Evolutionary conservation across 2,888 invertebrate genomes (phyloP).

Genomic region (Ormyrus pomaceus): DNA sequence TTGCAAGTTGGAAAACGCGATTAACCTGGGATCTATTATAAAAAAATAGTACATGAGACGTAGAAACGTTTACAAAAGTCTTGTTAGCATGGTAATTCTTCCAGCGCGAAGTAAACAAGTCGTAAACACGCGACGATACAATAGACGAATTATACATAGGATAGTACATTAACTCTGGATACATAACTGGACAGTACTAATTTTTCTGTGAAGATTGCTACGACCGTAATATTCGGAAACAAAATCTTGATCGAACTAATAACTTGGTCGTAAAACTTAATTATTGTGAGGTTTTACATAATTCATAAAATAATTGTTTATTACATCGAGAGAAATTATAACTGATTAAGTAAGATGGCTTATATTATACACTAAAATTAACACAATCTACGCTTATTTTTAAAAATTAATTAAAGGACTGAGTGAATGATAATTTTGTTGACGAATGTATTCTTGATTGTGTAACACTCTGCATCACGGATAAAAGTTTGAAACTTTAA

Average conservation of each 20-base stretch:
- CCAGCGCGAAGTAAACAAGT: slow-evolving; percentile 21
- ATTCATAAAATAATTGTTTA: slow-evolving; percentile 11
- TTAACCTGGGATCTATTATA: slow-evolving; percentile 35
- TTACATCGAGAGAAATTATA: no score
- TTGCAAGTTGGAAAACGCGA: slow-evolving; percentile 56
- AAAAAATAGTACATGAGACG: slow-evolving; percentile 7
- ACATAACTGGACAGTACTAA: slow-evolving; percentile 32
- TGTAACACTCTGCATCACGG: no score
- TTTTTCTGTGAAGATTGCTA: slow-evolving; percentile 8
- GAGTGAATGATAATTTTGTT: no score
- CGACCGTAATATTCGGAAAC: no score
- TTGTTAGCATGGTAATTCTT: slow-evolving; percentile 16
- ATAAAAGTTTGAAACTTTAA: no score
- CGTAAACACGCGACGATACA: slow-evolving; percentile 29
- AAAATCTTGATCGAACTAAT: no score
- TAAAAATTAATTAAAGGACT: no score
- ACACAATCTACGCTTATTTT: no score
- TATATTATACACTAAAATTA: no score
- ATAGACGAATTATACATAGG: slow-evolving; percentile 24
- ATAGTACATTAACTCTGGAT: background rate
- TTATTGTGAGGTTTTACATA: slow-evolving; percentile 17
- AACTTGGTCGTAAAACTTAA: slow-evolving; percentile 1
- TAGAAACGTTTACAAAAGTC: slow-evolving; percentile 34
- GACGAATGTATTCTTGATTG: no score
- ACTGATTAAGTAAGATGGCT: no score